Percentiles rank a stretch among this genome's conserved stretches.
These are phyloP conservation scores for Ganaspis brasiliensis DNA, from an alignment of 2,888 invertebrate genomes.

Conservation along the genomic window DNA sequence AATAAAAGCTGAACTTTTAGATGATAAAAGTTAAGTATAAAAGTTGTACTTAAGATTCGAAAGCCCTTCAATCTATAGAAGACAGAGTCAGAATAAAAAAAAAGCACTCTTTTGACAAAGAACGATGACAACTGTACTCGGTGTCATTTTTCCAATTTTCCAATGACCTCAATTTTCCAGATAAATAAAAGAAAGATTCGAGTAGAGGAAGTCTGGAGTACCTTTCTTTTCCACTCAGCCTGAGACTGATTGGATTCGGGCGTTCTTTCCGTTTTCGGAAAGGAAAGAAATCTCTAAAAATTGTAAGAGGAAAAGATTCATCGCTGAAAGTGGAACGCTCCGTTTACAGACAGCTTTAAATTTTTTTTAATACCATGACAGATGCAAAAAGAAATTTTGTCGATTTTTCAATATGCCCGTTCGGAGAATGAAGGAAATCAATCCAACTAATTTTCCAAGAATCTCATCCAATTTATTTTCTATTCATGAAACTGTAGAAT, in stretches of 20 bases:
- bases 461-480: neutral
- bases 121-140: neutral
- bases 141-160: slow-evolving; percentile 14
- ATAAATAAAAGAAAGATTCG: slow-evolving; percentile 16
- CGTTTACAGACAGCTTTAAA: slow-evolving; percentile 12
- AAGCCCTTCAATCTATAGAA: neutral
- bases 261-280: slow-evolving; percentile 38
- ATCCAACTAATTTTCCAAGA: neutral
- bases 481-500: neutral
- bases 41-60: neutral
- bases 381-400: slow-evolving; percentile 11
- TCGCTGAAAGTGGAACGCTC: slow-evolving; percentile 25
- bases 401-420: neutral
- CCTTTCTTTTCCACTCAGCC: slow-evolving; percentile 31
- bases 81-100: neutral
- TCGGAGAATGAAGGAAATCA: neutral
- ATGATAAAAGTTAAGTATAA: neutral
- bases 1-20: no score
- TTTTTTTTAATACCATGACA: slow-evolving; percentile 13
- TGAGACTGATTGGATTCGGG: slow-evolving; percentile 35
- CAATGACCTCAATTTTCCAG: slow-evolving; percentile 17
- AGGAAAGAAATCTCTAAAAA: slow-evolving; percentile 35
- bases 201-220: slow-evolving; percentile 10
- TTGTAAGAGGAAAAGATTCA: slow-evolving; percentile 32
- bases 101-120: neutral